Percentiles rank a stretch among this genome's conserved stretches.
Evolutionary conservation across 2,113 vertebrate species (phyloP).

Genomic region (Bolborhynchus lineola): DNA sequence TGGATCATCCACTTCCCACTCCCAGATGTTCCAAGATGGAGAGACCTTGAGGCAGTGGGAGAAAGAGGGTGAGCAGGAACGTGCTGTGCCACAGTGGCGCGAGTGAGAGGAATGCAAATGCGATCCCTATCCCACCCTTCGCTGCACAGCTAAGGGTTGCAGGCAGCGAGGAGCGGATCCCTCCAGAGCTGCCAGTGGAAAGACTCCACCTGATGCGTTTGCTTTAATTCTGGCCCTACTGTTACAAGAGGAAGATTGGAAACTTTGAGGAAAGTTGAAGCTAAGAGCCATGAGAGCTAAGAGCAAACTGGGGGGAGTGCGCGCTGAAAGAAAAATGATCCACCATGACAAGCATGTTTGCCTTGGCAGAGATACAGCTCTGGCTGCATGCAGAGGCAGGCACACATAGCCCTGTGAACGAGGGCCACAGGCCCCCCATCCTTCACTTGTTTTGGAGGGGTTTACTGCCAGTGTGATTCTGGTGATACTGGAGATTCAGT

Average conservation of each 20-base stretch:
- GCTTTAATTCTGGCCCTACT: neutral
- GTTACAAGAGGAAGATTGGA: neutral
- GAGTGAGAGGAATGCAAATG: neutral
- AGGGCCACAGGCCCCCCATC: neutral
- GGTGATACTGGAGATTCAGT: neutral
- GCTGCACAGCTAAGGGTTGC: accelerated
- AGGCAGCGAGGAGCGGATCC: neutral
- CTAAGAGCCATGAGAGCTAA: neutral
- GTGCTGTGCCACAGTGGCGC: neutral
- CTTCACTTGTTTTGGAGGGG: neutral
- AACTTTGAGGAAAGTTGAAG: slow-evolving; percentile 23
- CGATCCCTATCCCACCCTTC: accelerated
- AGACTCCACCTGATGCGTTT: neutral
- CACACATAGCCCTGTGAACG: neutral
- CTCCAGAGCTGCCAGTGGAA: accelerated
- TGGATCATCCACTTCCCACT: neutral
- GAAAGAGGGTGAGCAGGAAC: neutral
- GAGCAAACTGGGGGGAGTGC: neutral
- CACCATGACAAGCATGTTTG: neutral
- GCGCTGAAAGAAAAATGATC: neutral
- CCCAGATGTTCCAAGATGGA: slow-evolving; percentile 9
- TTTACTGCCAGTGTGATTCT: neutral
- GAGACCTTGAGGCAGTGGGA: neutral
- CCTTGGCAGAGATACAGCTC: neutral
- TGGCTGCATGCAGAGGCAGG: neutral